Evolutionary conservation across 2,113 vertebrate genomes (phyloP).

Genomic region (Prinia subflava): DNA sequence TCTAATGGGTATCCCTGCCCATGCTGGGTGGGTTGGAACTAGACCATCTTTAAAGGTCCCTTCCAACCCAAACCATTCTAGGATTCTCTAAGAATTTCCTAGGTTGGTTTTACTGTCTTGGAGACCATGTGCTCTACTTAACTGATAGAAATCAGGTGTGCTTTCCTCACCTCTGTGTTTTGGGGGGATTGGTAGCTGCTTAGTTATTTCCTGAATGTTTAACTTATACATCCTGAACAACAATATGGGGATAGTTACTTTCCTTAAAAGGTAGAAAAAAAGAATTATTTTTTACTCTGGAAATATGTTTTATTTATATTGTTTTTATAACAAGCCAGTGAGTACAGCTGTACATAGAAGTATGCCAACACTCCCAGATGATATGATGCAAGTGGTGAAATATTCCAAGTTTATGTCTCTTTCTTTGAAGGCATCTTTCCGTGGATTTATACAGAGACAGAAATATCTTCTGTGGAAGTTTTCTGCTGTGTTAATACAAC

Average conservation of each 20-base stretch:
- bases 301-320: not conserved
- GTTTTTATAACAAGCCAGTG: not conserved
- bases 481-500: constrained; percentile 58
- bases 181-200: not conserved
- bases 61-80: not conserved
- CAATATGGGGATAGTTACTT: not conserved
- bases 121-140: not conserved
- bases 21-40: not conserved
- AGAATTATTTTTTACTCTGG: not conserved
- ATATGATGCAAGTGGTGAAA: not conserved
- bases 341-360: not conserved
- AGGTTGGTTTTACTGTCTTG: not conserved
- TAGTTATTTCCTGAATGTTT: not conserved
- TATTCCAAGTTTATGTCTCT: not conserved
- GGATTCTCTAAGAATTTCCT: not conserved
- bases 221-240: not conserved
- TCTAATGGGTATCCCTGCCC: not conserved
- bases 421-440: constrained; percentile 60
- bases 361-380: not conserved
- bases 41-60: not conserved
- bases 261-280: not conserved
- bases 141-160: not conserved
- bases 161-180: not conserved
- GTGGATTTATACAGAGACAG: constrained; percentile 52
- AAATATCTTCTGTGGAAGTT: constrained; percentile 47